These are phyloP conservation scores for Cheilosia grossa DNA, from an alignment of 2,888 invertebrate genomes.

Conservation along the genomic window DNA sequence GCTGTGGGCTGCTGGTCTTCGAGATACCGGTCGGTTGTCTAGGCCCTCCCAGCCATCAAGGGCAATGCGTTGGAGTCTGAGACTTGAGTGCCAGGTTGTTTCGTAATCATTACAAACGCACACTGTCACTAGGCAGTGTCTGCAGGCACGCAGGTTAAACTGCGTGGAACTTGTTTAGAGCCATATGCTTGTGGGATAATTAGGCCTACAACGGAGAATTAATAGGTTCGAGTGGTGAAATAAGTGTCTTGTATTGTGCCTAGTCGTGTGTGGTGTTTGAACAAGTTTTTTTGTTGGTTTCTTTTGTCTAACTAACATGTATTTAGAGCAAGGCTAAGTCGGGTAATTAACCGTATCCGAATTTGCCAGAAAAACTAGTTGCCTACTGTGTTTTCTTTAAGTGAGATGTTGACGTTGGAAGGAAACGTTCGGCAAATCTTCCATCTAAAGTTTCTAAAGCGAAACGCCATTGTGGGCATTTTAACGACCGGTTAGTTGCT, in stretches of 20 bases:
- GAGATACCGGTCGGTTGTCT: constrained; percentile 32
- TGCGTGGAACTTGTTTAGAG: constrained; percentile 61
- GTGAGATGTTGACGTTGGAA: not conserved
- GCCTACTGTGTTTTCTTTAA: not conserved
- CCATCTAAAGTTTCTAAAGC: too few species aligned
- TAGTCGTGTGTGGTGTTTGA: not conserved
- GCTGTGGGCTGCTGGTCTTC: constrained; percentile 47
- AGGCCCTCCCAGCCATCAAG: constrained; percentile 25
- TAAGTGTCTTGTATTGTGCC: constrained; percentile 29
- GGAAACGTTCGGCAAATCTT: too few species aligned
- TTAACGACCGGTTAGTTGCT: too few species aligned
- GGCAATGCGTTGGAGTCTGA: constrained; percentile 56
- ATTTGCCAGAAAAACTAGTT: constrained; percentile 26
- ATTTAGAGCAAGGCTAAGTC: constrained; percentile 46
- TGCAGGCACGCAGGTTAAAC: constrained; percentile 51
- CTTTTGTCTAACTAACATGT: not conserved
- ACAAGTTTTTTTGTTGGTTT: constrained; percentile 24
- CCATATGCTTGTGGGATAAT: constrained; percentile 44
- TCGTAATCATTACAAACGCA: constrained; percentile 46
- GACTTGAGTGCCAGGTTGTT: constrained; percentile 47
- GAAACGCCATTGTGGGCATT: too few species aligned
- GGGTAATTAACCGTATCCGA: constrained; percentile 33
- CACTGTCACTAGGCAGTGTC: constrained; percentile 2
- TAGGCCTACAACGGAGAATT: constrained; percentile 35
- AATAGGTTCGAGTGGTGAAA: constrained; percentile 37